Base-by-base conservation (phyloP, 2,113 vertebrate genomes). In the Neotoma lepida region DNA sequence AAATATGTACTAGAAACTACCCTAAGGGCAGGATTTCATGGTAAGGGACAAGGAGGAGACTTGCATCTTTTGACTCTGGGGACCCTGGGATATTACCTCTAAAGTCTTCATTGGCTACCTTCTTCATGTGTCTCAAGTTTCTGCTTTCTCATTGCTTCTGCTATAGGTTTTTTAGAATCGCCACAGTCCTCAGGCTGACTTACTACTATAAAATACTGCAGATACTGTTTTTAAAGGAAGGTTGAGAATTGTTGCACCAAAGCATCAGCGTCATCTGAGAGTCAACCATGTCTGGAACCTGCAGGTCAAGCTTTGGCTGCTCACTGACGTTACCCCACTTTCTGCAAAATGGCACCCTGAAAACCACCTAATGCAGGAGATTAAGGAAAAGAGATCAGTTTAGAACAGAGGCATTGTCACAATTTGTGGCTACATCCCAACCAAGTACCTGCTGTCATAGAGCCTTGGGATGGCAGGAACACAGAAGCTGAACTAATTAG, bases 261-360 rank as follows among this genome's bases (percentile, higher is more conserved):
- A 22, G n/a, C 2, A 9, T 66, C 7, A n/a, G 64, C 26, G 26
- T 6, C 51, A 87, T 9, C 68, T 81, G 66, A 87, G 33, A 56
- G 20, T 10, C n/a, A 41, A 61, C 64, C 54, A 5, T 2, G 61
- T 58, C 68, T 73, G 80, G 61, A 4, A 44, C 63, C 77, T n/a
- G n/a, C 33, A 88, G 73, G 12, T 56, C 13, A 68, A 4, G 30
- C 39, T 77, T 20, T 49, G 78, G 39, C 64, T 73, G 49, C 24
- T 80, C 7, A 78, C 28, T 64, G 51, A 70, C 44, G 71, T 96
- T 61, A 92, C 58, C 95, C 82, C 4, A 86, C 71, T 88, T 88
- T 82, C 49, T 95, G 86, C 46, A 95, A 71, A 92, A 92, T 0
- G 63, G 33, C 81, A 51, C 82, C 88, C 90, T 93, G 58, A 64